Conservation (phyloP, 2,888 invertebrate species). For the Drosophila trichaetosa region DNA sequence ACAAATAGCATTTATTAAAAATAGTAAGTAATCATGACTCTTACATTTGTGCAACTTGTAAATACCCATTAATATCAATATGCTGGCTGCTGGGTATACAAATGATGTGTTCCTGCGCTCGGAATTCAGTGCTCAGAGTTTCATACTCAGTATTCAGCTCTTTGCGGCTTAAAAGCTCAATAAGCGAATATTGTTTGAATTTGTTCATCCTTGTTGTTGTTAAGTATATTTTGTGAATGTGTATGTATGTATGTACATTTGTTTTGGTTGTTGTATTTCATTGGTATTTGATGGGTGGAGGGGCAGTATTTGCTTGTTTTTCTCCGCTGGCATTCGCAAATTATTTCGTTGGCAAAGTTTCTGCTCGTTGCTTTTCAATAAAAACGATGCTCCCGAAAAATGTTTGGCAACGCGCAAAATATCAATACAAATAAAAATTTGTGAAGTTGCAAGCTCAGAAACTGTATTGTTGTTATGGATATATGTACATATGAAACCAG, state of each 20-base stretch:
- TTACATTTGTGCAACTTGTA: not conserved
- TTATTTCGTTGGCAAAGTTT: constrained; percentile 61
- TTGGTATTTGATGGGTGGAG: constrained; percentile 51
- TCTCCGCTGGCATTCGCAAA: constrained; percentile 48
- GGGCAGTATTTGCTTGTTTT: not conserved
- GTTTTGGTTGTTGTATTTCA: constrained; percentile 30
- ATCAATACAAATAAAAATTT: constrained; percentile 36
- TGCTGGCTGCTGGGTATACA: constrained; percentile 7
- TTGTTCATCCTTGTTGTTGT: constrained; percentile 42
- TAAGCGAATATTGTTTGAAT: constrained; percentile 69
- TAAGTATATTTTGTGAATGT: not conserved
- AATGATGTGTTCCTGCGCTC: constrained; percentile 7
- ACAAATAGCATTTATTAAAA: not conserved
- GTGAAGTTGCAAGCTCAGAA: constrained; percentile 23
- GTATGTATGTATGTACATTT: not conserved
- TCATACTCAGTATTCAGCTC: constrained; percentile 27
- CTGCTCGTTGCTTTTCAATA: constrained; percentile 51
- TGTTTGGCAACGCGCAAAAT: constrained; percentile 35
- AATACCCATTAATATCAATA: not conserved
- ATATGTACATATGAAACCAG: not conserved
- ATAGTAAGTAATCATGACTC: not conserved
- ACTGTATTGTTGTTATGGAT: not conserved
- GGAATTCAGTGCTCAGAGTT: constrained; percentile 5
- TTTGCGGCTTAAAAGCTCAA: constrained; percentile 74
- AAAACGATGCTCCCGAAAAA: constrained; percentile 31